phyloP scores from a whole-genome alignment of 1,140 invertebrate species.

The Tribolium castaneum region DNA sequence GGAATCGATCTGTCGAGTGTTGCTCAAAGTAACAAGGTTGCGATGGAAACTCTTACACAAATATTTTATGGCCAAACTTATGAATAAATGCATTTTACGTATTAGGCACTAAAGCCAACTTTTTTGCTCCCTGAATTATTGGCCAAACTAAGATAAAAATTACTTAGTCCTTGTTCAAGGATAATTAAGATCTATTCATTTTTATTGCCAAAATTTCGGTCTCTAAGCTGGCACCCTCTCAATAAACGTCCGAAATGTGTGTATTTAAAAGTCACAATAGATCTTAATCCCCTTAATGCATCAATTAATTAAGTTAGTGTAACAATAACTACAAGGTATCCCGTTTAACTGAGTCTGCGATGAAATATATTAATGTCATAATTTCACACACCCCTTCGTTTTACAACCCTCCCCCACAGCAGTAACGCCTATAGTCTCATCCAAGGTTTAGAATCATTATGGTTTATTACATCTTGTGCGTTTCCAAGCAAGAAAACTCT shows the following conservation, averaged over 20 bases:
- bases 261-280: not conserved
- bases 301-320: not conserved
- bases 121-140: too few species aligned
- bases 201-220: too few species aligned
- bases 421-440: not conserved
- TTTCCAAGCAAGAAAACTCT: conserved; percentile 18
- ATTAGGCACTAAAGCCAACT: too few species aligned
- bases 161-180: too few species aligned
- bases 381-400: conserved; percentile 21
- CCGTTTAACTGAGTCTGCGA: not conserved
- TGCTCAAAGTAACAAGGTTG: not conserved
- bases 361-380: conserved; percentile 13
- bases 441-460: conserved; percentile 20
- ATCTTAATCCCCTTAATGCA: not conserved
- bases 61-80: not conserved
- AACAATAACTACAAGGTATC: not conserved
- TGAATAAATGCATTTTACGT: not conserved
- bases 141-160: too few species aligned
- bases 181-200: too few species aligned
- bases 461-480: conserved; percentile 22
- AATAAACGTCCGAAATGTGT: too few species aligned
- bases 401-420: not conserved
- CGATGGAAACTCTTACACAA: not conserved
- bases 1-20: not conserved
- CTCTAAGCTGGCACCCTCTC: not conserved